phyloP scores from a whole-genome alignment of 2,888 invertebrate genomes.

The Agrochola litura region DNA sequence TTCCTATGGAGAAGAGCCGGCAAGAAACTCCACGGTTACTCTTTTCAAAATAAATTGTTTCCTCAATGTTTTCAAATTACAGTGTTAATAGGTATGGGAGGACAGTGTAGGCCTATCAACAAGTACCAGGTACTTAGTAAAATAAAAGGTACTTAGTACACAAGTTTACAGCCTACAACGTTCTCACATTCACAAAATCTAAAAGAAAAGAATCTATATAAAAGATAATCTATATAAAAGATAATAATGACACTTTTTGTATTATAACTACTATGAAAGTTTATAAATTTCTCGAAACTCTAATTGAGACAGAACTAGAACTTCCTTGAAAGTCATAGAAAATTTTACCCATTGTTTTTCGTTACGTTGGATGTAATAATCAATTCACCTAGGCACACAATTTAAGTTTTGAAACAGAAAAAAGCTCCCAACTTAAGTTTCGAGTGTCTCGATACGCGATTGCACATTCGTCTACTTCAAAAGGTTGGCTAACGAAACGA shows the following conservation, averaged over 20 bases:
- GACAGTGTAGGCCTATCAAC: too few relatives aligned
- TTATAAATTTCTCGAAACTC: background rate
- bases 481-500: conserved; percentile 12
- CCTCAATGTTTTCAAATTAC: too few relatives aligned
- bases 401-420: background rate
- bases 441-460: background rate
- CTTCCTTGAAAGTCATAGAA: background rate
- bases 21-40: too few relatives aligned
- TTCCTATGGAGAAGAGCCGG: too few relatives aligned
- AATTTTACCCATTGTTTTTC: background rate
- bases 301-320: background rate
- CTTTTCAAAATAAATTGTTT: too few relatives aligned
- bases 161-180: too few relatives aligned
- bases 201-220: too few relatives aligned
- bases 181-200: too few relatives aligned
- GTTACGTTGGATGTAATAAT: background rate
- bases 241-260: background rate
- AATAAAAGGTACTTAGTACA: too few relatives aligned
- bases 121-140: too few relatives aligned
- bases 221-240: too few relatives aligned
- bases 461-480: conserved; percentile 15
- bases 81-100: too few relatives aligned
- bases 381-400: background rate
- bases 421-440: background rate
- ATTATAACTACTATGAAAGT: background rate